Evolutionary conservation across 2,888 invertebrate genomes (phyloP).

Genomic region (Orthosia gracilis): DNA sequence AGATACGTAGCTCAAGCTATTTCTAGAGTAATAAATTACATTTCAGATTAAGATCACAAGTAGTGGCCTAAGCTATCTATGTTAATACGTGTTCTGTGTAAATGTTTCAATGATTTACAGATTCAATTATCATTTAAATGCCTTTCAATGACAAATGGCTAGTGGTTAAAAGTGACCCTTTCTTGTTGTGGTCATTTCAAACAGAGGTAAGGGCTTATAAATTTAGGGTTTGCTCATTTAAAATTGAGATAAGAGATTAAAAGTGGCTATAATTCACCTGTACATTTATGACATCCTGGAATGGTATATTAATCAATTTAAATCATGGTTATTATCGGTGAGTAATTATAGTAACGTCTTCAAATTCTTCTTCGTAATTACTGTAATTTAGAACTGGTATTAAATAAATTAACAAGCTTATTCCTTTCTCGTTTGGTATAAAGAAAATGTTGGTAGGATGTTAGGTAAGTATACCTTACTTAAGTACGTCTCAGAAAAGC

Average conservation of each 20-base stretch:
- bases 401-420: not conserved
- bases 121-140: constrained; percentile 34
- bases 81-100: constrained; percentile 42
- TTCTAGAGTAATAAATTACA: constrained; percentile 49
- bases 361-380: not conserved
- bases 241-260: constrained; percentile 8
- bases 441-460: not conserved
- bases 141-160: constrained; percentile 12
- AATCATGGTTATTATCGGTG: not conserved
- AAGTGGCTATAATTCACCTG: not conserved
- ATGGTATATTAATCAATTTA: not conserved
- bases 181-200: constrained; percentile 7
- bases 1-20: constrained; percentile 22
- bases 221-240: not conserved
- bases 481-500: too few relatives aligned
- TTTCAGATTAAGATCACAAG: constrained; percentile 37
- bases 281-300: not conserved
- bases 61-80: constrained; percentile 43
- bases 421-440: not conserved
- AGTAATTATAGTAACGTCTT: not conserved
- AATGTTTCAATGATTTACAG: constrained; percentile 44
- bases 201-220: not conserved
- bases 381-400: not conserved
- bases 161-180: not conserved
- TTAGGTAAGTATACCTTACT: too few relatives aligned